Base-by-base conservation (phyloP, 2,797 vertebrate genomes). In the Kryptopterus vitreolus region DNA sequence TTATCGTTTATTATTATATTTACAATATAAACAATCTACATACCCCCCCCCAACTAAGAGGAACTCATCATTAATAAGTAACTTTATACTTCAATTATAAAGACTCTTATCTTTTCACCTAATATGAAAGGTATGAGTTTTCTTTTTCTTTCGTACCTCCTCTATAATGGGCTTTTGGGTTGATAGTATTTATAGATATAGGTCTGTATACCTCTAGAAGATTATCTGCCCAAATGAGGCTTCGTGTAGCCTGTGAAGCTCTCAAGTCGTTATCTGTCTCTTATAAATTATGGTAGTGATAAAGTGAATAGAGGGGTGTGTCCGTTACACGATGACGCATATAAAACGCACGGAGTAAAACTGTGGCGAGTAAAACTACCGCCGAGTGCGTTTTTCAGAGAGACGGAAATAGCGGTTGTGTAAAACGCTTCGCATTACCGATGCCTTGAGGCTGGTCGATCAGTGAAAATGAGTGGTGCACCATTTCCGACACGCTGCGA, bases 321-420 rank as follows among this genome's bases (percentile, higher is more conserved):
- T 72, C 5, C 15, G 35, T 35, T 55, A 24, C 31, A 57, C 29
- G 22, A 3, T 31, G 15, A 48, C 52, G 52, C 16, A 70, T n/a
- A n/a, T n/a, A n/a, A n/a, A n/a, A n/a, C n/a, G n/a, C n/a, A n/a
- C n/a, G n/a, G n/a, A n/a, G n/a, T n/a, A n/a, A n/a, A n/a, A n/a
- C n/a, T n/a, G n/a, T n/a, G n/a, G n/a, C n/a, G n/a, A n/a, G n/a
- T n/a, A n/a, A n/a, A n/a, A n/a, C n/a, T n/a, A 16, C 18, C 38
- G 38, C 38, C 38, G 46, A 62, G 59, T 74, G 43, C 31, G 50
- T 68, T 74, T n/a, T 78, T 74, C 33, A 59, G 38, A 75, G 12
- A 73, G 35, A 29, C 70, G 74, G 81, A 66, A 82, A 78, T 66
- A 68, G 71, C 38, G 65, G 16, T 66, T 46, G 29, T 52, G 59